Evolutionary conservation across 2,113 vertebrate species (phyloP), one percentile per base, ranked within the genome.

Genomic region (Oenanthe oenanthe): DNA sequence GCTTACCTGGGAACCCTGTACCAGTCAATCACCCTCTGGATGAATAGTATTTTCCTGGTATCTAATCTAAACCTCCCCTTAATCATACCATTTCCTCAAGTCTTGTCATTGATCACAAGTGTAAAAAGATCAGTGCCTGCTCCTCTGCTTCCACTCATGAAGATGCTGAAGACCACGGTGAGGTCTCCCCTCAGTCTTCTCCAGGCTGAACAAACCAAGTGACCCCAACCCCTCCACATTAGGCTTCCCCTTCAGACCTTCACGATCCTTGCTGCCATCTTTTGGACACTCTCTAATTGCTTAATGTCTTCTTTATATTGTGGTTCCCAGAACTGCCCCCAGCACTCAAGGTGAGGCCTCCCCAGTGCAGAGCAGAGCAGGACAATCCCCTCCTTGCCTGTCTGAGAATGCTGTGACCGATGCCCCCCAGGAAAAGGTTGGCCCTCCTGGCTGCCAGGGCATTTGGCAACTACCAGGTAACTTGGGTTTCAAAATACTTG

Each of bases 121-220:
- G 8, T 50, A 61, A 42, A 32, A 40, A 80, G 26, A 66, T 20
- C 10, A 10, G 31, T 65, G 26, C 4, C 21, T 43, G 25, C 17
- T 4, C 20, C 21, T 43, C 12, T 0, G 0, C 43, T 58, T 73
- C 43, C 14, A 31, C 36, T 65, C 0, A 0, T 15, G 22, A 32
- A 26, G 31, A 65, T 50, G 8, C 7, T 42, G 58, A 50, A 36
- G 24, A 63, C 17, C 18, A 21, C 13, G 32, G 15, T 18, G 31
- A 63, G 25, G 13, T 50, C 9, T 36, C 24, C 3, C 7, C 38
- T 53, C 38, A 53, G 54, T 13, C 26, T 45, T n/a, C 28, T 29
- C 17, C 22, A 50, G 31, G 32, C 36, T 32, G 67, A 73, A 80
- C 6, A 58, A 18, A 58, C 12, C 25, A 57, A 50, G 10, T 28